Evolutionary conservation across 2,888 invertebrate genomes (phyloP).

Genomic region (Chrysolina americana): DNA sequence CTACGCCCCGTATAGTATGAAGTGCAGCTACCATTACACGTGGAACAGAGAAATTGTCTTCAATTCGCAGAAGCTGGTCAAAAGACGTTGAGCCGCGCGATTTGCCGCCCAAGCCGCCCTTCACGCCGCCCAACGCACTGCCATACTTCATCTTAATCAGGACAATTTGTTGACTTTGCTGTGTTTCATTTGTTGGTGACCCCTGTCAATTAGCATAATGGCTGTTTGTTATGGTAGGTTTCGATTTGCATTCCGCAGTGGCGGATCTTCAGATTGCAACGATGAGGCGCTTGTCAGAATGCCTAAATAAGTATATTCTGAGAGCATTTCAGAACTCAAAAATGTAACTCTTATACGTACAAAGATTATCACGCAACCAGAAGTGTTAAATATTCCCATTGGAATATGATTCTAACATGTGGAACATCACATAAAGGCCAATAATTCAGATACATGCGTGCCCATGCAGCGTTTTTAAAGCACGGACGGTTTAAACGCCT

Average conservation of each 20-base stretch:
- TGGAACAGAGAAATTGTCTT: conserved; percentile 95
- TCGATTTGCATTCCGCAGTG: neutral
- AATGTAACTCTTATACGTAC: too few species aligned
- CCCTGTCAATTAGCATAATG: conserved; percentile 59
- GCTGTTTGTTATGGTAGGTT: conserved; percentile 68
- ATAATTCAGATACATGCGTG: too few species aligned
- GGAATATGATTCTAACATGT: too few species aligned
- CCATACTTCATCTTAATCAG: conserved; percentile 40
- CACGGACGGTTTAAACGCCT: too few species aligned
- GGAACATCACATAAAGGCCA: too few species aligned
- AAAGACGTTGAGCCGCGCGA: conserved; percentile 83
- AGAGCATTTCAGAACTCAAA: too few species aligned
- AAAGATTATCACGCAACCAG: too few species aligned
- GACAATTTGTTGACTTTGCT: conserved; percentile 52
- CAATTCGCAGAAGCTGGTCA: conserved; percentile 93
- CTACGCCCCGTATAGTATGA: conserved; percentile 72
- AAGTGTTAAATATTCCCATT: too few species aligned
- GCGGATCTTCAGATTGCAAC: neutral
- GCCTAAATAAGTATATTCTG: too few species aligned
- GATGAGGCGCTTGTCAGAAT: too few species aligned
- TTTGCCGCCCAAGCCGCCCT: conserved; percentile 50
- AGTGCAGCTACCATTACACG: conserved; percentile 89
- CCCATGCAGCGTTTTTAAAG: too few species aligned
- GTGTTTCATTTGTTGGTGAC: conserved; percentile 55
- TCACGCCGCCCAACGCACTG: conserved; percentile 51